Evolutionary conservation across 2,113 vertebrate species (phyloP).

Genomic region (Lophotis ruficrista): DNA sequence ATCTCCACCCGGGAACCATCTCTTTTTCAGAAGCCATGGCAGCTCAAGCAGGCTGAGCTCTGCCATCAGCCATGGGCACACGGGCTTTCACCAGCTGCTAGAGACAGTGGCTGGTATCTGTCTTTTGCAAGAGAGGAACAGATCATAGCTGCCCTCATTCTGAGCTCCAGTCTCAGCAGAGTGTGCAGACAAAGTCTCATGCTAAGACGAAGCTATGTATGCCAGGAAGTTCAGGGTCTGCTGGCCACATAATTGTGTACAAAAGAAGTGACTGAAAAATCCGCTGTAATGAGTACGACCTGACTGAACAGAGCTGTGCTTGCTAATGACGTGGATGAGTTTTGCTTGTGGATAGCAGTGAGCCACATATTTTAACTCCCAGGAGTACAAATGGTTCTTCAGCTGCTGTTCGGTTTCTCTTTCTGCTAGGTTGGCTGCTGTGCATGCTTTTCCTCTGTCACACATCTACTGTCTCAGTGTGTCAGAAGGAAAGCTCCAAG

Average conservation of each 20-base stretch:
- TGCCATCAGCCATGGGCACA: neutral
- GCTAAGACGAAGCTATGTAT: accelerated
- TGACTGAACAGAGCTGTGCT: neutral
- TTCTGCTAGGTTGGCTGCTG: constrained; percentile 4
- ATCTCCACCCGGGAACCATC: neutral
- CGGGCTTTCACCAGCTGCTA: neutral
- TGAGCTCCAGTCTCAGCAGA: neutral
- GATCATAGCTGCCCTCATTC: neutral
- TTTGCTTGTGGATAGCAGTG: constrained; percentile 16
- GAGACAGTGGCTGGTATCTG: neutral
- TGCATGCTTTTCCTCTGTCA: neutral
- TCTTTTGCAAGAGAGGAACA: neutral
- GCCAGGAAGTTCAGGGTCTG: neutral
- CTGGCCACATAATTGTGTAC: neutral
- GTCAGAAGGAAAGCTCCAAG: neutral
- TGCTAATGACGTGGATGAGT: neutral
- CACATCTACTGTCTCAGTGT: neutral
- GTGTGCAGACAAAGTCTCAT: neutral
- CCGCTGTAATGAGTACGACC: neutral
- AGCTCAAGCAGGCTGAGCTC: neutral
- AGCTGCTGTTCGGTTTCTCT: neutral
- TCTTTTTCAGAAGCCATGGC: neutral
- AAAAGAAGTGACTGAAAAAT: constrained; percentile 2
- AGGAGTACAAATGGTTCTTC: constrained; percentile 4
- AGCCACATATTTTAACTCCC: constrained; percentile 1